Base-by-base conservation (phyloP, 1,140 invertebrate genomes). In the Apis dorsata region DNA sequence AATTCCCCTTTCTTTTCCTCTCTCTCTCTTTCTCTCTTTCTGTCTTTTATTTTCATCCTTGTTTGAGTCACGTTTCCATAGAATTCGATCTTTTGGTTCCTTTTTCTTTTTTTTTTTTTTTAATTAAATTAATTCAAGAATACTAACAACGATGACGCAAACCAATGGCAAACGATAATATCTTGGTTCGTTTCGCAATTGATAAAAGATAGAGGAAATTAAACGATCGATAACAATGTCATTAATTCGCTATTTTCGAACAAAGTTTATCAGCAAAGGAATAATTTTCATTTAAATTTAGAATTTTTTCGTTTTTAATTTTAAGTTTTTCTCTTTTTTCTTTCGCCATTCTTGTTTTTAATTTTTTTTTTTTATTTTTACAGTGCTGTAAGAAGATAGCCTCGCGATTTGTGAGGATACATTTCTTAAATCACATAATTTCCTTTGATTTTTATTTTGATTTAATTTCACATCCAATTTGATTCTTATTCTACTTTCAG, bases 11-110 rank as follows among this genome's bases (percentile, higher is more conserved):
- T 44, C 2, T 5, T 49, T 59, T n/a, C 44, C 19, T 17, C n/a
- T 44, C n/a, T n/a, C n/a, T 17, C 11, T 62, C 13, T 57, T 19
- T 74, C 17, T 5, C 9, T 49, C 15, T 68, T 21, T 68, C 21
- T 21, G 21, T 60, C 8, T 21, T 21, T 15, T n/a, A n/a, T 44
- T 59, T 79, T 49, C 24, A 69, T 85, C 57, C 76, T 83, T 66
- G 68, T 60, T 53, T 72, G 78, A 74, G n/a, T 79, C 60, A 89
- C 68, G 78, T 65, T 66, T 81, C 12, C 24, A 21, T 12, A 34
- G 19, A 62, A 44, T 12, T 55, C 13, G 51, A 19, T 53, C 24
- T n/a, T 21, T 34, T 53, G 12, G 4, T 28, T 71, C 57, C 28
- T 34, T 10, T 24, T n/a, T 62, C 7, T 34, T 3, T 57, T 5